Evolutionary conservation across 2,888 invertebrate species (phyloP).

Genomic region (Belgica antarctica): DNA sequence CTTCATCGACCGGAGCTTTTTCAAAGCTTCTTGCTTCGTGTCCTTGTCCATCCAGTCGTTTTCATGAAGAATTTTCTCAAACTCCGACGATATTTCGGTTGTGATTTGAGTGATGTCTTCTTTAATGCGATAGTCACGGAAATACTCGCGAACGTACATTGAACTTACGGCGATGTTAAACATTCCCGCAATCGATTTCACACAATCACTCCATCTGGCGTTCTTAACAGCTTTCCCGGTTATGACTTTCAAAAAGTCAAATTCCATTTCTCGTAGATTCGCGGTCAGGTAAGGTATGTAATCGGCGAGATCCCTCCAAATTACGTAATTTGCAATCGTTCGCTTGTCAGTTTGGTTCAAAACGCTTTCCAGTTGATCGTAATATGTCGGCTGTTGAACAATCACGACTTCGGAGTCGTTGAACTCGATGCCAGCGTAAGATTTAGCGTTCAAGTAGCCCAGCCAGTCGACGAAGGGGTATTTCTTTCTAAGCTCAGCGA

Average conservation of each 20-base stretch:
- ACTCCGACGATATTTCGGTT: conserved; percentile 18
- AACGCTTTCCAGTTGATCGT: conserved; percentile 50
- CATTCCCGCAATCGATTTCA: conserved; percentile 46
- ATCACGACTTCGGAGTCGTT: conserved; percentile 54
- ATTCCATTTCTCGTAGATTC: conserved; percentile 51
- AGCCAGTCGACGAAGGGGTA: conserved; percentile 55
- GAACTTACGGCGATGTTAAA: conserved; percentile 20
- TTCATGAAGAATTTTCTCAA: conserved; percentile 14
- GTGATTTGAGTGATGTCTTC: conserved; percentile 9
- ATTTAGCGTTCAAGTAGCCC: conserved; percentile 55
- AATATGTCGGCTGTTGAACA: conserved; percentile 56
- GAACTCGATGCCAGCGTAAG: conserved; percentile 50
- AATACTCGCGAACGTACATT: conserved; percentile 40
- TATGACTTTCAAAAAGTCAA: conserved; percentile 52
- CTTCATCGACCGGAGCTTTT: conserved; percentile 15
- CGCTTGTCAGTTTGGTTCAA: conserved; percentile 48
- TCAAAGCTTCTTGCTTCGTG: conserved; percentile 38
- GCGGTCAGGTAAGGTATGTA: conserved; percentile 51
- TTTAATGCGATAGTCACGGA: conserved; percentile 14
- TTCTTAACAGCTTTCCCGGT: conserved; percentile 52
- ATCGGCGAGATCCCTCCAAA: conserved; percentile 56
- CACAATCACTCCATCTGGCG: conserved; percentile 54
- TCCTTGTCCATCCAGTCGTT: conserved; percentile 35
- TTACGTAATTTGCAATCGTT: conserved; percentile 58
- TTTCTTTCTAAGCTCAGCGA: conserved; percentile 54